Conservation (phyloP, 2,888 invertebrate genomes). For the Acrocera orbiculus region DNA sequence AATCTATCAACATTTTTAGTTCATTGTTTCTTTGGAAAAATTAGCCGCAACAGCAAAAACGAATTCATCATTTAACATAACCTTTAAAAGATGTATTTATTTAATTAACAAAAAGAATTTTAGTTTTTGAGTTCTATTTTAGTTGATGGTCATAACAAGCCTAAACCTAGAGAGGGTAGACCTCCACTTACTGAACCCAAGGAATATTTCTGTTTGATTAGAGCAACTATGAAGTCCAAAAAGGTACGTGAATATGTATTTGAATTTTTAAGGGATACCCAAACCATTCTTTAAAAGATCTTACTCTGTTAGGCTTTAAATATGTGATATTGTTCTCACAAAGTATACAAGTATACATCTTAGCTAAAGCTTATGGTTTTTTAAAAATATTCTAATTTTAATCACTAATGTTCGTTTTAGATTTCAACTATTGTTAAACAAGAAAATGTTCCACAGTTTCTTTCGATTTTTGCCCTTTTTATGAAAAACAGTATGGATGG, state of each 20-base stretch:
- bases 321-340: no score
- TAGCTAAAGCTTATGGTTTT: no score
- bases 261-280: no score
- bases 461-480: slow-evolving; percentile 79
- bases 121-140: slow-evolving; percentile 15
- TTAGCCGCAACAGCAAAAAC: slow-evolving; percentile 70
- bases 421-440: slow-evolving; percentile 60
- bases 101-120: slow-evolving; percentile 35
- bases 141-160: slow-evolving; percentile 69
- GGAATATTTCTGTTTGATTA: slow-evolving; percentile 66
- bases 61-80: slow-evolving; percentile 65
- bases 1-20: no score
- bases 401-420: no score
- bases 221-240: slow-evolving; percentile 53
- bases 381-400: no score
- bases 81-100: slow-evolving; percentile 92
- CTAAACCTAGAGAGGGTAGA: slow-evolving; percentile 50
- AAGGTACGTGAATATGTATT: slow-evolving; percentile 22
- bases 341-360: no score
- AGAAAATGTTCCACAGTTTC: slow-evolving; percentile 86
- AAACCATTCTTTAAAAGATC: no score
- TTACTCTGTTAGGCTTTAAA: no score
- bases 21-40: slow-evolving; percentile 25
- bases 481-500: slow-evolving; percentile 87
- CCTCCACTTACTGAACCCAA: slow-evolving; percentile 40